Base-by-base conservation (phyloP, 2,113 vertebrate species). In the Balaenoptera acutorostrata region DNA sequence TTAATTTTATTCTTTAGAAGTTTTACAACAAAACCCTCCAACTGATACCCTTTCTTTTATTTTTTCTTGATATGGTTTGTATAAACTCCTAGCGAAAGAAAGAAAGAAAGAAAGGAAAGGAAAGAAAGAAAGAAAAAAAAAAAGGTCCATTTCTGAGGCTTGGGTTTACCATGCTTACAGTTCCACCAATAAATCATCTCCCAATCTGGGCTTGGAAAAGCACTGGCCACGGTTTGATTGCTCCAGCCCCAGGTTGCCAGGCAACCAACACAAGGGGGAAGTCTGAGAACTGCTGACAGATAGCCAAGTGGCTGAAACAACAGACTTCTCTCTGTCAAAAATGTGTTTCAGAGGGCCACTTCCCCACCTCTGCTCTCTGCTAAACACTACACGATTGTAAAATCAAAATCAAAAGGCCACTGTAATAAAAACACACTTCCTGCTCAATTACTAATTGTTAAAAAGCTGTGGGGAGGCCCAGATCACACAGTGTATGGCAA, bases 181-280 rank as follows among this genome's bases (percentile, higher is more conserved):
- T 99, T 99, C 98, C 93, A 97, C 99, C 98, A 98, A 99, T 99
- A 99, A 99, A 99, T 99, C 99, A 99, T 98, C 99, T 98, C 96
- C 99, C 99, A 99, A 98, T 99, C 99, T 99, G 99, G 99, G 99
- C 98, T 93, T 98, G 98, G 99, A 99, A 99, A 99, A 95, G 98
- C 98, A 98, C 98, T 98, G 99, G 99, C 99, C 98, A 98, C 94
- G 98, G 98, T 98, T 98, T 98, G 97, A 99, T 98, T 99, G 99
- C 99, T 99, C 99, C 97, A 98, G 98, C 98, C 99, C 98, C 61
- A 92, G 97, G 99, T 99, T 99, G 99, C 99, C 99, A 99, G 98
- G 99, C 99, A 99, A 99, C 99, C 97, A 46, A 72, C 90, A 98
- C 98, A 66, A 98, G 98, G 99, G 98, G 98, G 98, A 98, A 97